phyloP scores from a whole-genome alignment of 2,113 vertebrate genomes.

The Chaetodon trifascialis region DNA sequence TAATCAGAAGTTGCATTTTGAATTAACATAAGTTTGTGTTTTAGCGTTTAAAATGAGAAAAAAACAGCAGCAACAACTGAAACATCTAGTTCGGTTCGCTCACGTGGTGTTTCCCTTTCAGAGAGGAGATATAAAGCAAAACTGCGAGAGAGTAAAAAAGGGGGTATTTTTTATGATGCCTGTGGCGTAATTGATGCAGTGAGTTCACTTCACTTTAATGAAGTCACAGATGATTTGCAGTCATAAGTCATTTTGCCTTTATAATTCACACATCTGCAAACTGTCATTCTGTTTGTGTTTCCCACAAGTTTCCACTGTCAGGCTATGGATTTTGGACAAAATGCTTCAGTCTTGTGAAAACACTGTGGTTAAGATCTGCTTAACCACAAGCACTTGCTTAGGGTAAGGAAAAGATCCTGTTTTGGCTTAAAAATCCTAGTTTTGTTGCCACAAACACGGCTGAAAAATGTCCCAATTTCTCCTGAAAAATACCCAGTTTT shows the following conservation, averaged over 20 bases:
- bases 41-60: conserved; percentile 34
- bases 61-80: neutral
- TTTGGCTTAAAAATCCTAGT: too few species aligned
- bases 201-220: conserved; percentile 17
- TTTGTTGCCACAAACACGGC: too few species aligned
- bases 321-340: too few species aligned
- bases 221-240: conserved; percentile 11
- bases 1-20: conserved; percentile 76
- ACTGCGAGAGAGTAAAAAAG: neutral
- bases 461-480: too few species aligned
- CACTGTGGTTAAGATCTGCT: too few species aligned
- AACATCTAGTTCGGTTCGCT: conserved; percentile 35
- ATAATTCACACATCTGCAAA: neutral
- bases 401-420: too few species aligned
- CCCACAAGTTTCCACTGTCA: too few species aligned
- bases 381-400: too few species aligned
- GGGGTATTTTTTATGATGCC: neutral
- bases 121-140: conserved; percentile 2
- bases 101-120: neutral
- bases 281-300: neutral
- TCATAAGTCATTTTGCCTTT: neutral
- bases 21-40: conserved; percentile 72
- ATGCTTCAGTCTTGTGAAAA: too few species aligned
- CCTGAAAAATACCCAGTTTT: too few species aligned
- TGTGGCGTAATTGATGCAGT: neutral